Evolutionary conservation across 2,888 invertebrate species (phyloP).

Genomic region (Brachyopa scutellaris): DNA sequence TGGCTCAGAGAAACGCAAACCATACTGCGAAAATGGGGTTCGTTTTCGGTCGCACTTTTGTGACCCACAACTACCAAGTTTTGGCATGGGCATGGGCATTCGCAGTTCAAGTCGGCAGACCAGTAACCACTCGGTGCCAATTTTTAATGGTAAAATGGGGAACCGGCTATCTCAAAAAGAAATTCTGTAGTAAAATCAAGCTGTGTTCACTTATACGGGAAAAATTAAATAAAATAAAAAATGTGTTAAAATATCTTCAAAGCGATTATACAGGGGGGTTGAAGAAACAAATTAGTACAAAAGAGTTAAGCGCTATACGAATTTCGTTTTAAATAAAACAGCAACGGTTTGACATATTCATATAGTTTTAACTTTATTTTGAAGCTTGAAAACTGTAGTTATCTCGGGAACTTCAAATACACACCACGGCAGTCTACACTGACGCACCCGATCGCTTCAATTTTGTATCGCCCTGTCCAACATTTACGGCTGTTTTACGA

Average conservation of each 20-base stretch:
- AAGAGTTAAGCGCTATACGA: no score
- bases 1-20: neutral
- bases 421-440: no score
- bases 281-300: neutral
- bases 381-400: no score
- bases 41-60: slow-evolving; percentile 25
- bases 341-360: no score
- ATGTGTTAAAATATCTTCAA: neutral
- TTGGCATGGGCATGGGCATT: neutral
- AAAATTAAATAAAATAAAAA: neutral
- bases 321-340: no score
- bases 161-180: slow-evolving; percentile 4
- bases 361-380: no score
- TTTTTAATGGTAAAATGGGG: neutral
- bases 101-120: neutral
- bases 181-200: neutral
- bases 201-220: neutral
- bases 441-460: no score
- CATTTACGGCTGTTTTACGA: no score
- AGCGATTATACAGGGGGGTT: neutral
- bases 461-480: no score
- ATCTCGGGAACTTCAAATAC: no score
- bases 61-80: neutral
- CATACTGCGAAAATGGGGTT: neutral
- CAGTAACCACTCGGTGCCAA: neutral